Evolutionary conservation across 2,888 invertebrate species (phyloP).

Genomic region (Agrotis exclamationis): DNA sequence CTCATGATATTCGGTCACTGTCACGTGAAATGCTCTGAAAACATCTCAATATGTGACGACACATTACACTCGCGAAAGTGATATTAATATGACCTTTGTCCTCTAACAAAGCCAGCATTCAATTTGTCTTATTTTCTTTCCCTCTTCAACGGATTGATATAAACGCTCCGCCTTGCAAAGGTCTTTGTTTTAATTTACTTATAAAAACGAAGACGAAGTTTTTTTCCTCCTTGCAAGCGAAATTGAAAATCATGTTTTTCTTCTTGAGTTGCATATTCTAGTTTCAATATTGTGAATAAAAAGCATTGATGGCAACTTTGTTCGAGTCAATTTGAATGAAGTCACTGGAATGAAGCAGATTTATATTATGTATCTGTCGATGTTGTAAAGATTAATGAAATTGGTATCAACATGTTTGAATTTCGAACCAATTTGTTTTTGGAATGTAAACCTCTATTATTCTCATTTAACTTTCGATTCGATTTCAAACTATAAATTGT

Average conservation of each 20-base stretch:
- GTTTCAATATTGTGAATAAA: slow-evolving; percentile 24
- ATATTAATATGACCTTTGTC: slow-evolving; percentile 55
- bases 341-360: no score
- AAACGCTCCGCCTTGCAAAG: slow-evolving; percentile 24
- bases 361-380: not conserved
- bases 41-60: slow-evolving; percentile 44
- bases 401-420: slow-evolving; percentile 2
- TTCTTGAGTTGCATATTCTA: slow-evolving; percentile 20
- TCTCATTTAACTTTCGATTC: not conserved
- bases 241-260: slow-evolving; percentile 44
- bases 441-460: not conserved
- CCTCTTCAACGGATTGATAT: slow-evolving; percentile 39
- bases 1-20: slow-evolving; percentile 11
- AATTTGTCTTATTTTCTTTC: slow-evolving; percentile 44
- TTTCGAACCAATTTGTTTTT: not conserved
- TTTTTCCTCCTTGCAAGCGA: slow-evolving; percentile 10
- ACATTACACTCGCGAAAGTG: slow-evolving; percentile 48
- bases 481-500: not conserved
- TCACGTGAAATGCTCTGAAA: slow-evolving; percentile 20
- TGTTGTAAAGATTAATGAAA: slow-evolving; percentile 21
- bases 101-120: slow-evolving; percentile 41
- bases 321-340: slow-evolving; percentile 27
- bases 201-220: slow-evolving; percentile 25
- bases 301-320: slow-evolving; percentile 9
- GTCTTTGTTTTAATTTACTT: slow-evolving; percentile 49